phyloP scores from a whole-genome alignment of 2,888 invertebrate genomes.

The Serripes groenlandicus region DNA sequence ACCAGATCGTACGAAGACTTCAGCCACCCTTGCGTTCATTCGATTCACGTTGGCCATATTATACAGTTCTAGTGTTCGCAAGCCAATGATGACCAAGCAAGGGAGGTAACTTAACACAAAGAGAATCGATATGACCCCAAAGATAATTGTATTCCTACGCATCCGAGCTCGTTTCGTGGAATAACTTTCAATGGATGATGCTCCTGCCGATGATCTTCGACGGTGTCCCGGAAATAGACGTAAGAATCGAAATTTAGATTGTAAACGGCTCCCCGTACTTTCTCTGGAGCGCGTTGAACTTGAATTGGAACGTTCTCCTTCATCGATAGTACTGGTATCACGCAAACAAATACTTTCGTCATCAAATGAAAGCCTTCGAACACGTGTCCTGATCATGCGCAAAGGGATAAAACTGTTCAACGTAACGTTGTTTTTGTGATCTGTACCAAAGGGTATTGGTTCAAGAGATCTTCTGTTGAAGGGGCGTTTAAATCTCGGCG shows the following conservation, averaged over 20 bases:
- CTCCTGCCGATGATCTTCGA: neutral
- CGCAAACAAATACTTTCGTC: neutral
- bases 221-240: neutral
- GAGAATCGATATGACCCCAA: conserved; percentile 38
- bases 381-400: neutral
- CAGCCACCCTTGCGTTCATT: conserved; percentile 27
- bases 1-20: conserved; percentile 37
- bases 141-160: conserved; percentile 44
- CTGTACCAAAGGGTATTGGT: conserved; percentile 1
- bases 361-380: conserved; percentile 8
- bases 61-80: conserved; percentile 31
- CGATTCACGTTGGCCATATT: conserved; percentile 4
- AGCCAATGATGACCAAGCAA: conserved; percentile 27
- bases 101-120: conserved; percentile 52
- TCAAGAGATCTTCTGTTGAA: neutral
- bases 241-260: neutral
- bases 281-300: neutral
- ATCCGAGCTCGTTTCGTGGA: conserved; percentile 31
- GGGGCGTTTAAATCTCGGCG: neutral
- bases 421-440: neutral
- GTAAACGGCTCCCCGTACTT: neutral
- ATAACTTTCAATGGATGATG: neutral
- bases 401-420: conserved; percentile 10
- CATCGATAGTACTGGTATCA: neutral
- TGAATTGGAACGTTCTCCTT: neutral